These are phyloP conservation scores for Chrysomallon squamiferum DNA, from an alignment of 1,140 invertebrate genomes.

Conservation along the genomic window DNA sequence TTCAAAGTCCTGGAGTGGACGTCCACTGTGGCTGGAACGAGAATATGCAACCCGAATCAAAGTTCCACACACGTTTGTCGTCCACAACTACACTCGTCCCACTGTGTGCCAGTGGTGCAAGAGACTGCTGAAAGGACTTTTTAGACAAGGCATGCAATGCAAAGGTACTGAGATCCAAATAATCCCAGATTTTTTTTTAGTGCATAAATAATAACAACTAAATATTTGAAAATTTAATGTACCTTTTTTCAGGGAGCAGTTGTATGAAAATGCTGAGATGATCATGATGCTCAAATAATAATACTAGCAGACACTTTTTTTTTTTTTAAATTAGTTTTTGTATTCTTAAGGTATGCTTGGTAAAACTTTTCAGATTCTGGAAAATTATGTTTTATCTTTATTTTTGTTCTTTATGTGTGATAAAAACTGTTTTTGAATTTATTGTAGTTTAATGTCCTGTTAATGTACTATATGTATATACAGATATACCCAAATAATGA, in stretches of 20 bases:
- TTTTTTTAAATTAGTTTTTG: no score
- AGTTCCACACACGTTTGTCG: slow-evolving; percentile 79
- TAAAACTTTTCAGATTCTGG: no score
- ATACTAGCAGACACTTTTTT: no score
- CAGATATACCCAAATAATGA: no score
- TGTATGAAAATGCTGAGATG: neutral
- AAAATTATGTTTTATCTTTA: no score
- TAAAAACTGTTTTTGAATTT: no score
- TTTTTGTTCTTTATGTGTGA: no score
- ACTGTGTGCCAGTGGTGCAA: slow-evolving; percentile 96
- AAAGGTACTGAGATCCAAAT: slow-evolving; percentile 72
- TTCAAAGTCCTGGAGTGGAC: slow-evolving; percentile 79
- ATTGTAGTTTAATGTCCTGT: no score
- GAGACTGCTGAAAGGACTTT: slow-evolving; percentile 92
- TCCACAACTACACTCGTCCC: slow-evolving; percentile 88
- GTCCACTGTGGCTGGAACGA: slow-evolving; percentile 77
- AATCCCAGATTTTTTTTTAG: neutral
- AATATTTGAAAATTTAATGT: neutral
- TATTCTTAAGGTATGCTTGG: no score
- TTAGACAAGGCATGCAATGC: slow-evolving; percentile 96
- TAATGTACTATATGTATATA: no score
- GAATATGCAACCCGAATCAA: slow-evolving; percentile 77
- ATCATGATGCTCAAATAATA: neutral
- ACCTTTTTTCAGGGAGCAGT: neutral
- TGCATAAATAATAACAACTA: neutral